Evolutionary conservation across 2,113 vertebrate genomes (phyloP).

Genomic region (Eudyptes chrysolophus): DNA sequence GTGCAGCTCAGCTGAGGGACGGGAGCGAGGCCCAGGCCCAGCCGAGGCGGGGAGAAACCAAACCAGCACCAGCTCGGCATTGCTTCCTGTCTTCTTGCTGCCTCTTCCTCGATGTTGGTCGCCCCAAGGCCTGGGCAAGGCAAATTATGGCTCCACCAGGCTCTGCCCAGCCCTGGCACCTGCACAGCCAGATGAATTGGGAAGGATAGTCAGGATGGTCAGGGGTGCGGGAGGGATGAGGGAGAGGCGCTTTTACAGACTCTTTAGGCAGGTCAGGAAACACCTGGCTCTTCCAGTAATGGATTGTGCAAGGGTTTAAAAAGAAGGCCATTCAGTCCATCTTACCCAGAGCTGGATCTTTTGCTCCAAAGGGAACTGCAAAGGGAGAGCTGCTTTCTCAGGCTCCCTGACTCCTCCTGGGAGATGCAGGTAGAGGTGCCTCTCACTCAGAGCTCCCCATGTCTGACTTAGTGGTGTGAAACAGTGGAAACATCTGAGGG

Average conservation of each 20-base stretch:
- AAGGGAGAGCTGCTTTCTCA: not conserved
- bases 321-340: not conserved
- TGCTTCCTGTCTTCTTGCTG: not conserved
- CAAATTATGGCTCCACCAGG: not conserved
- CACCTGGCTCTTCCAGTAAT: not conserved
- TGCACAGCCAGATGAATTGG: not conserved
- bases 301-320: not conserved
- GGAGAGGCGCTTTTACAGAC: not conserved
- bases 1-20: not conserved
- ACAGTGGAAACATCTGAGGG: not conserved
- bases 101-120: not conserved
- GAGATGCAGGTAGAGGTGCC: not conserved
- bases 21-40: not conserved
- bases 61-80: too few species aligned
- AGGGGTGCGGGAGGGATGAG: not conserved
- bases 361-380: not conserved
- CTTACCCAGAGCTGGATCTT: not conserved
- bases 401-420: not conserved
- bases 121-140: not conserved
- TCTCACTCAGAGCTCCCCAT: fast-evolving
- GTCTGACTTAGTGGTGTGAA: not conserved
- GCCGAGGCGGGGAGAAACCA: not conserved
- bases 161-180: not conserved
- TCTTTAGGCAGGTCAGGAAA: not conserved
- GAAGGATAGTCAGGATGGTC: not conserved